These are phyloP conservation scores for Orientallactaga sibirica DNA, from an alignment of 2,797 vertebrate genomes.

Conservation along the genomic window DNA sequence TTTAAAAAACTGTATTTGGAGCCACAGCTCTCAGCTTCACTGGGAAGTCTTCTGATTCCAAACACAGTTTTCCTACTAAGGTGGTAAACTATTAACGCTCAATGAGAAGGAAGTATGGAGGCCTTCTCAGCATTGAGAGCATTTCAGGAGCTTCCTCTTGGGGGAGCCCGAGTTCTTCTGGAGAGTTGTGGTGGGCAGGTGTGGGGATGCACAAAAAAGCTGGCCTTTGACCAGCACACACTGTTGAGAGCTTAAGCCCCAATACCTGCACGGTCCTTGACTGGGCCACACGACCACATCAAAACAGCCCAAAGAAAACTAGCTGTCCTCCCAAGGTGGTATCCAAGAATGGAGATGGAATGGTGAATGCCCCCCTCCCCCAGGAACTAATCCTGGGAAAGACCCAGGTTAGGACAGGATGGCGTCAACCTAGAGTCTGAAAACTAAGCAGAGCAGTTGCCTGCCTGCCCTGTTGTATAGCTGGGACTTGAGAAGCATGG, in stretches of 20 bases:
- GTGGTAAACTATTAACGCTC: not conserved
- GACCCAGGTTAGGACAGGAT: not conserved
- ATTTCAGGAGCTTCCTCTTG: not conserved
- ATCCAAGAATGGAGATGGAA: no score
- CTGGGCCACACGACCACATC: not conserved
- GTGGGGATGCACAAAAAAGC: not conserved
- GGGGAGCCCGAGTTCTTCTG: not conserved
- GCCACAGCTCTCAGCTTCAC: not conserved
- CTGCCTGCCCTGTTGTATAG: not conserved
- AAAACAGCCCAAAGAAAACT: no score
- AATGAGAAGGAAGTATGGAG: not conserved
- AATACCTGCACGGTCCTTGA: rapidly evolving
- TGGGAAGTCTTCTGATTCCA: not conserved
- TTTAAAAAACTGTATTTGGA: not conserved
- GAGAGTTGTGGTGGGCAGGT: rapidly evolving
- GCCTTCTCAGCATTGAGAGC: not conserved
- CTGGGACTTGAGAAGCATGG: not conserved
- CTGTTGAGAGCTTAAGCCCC: rapidly evolving
- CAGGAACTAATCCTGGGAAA: not conserved
- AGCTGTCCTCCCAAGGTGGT: no score
- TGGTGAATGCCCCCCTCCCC: not conserved
- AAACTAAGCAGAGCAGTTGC: not conserved
- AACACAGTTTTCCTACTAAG: not conserved
- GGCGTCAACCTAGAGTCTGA: not conserved
- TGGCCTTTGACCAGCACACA: not conserved